Evolutionary conservation across 1,140 invertebrate species (phyloP).

Genomic region (Augochlora pura): DNA sequence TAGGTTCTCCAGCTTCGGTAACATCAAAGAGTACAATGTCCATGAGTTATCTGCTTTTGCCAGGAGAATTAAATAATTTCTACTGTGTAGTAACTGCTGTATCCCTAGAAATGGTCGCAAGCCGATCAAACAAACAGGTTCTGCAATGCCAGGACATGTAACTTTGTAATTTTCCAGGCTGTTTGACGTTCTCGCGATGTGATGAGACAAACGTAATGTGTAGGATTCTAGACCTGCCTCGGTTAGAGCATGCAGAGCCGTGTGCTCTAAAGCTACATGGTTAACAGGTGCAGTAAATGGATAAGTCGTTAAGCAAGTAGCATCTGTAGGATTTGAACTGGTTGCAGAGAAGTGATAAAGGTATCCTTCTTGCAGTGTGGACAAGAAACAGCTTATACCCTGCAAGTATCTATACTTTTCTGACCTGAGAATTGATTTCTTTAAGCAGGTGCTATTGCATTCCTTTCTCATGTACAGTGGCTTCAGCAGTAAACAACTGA

Average conservation of each 20-base stretch:
- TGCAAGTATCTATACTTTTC: slow-evolving; percentile 73
- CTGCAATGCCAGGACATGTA: slow-evolving; percentile 82
- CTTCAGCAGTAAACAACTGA: slow-evolving; percentile 73
- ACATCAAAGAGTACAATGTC: slow-evolving; percentile 85
- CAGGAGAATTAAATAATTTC: slow-evolving; percentile 84
- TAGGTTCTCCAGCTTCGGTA: slow-evolving; percentile 83
- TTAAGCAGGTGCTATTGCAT: slow-evolving; percentile 61
- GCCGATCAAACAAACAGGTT: slow-evolving; percentile 87
- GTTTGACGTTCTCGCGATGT: slow-evolving; percentile 74
- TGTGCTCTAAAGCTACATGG: slow-evolving; percentile 84
- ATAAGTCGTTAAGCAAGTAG: slow-evolving; percentile 79
- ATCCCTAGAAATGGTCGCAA: slow-evolving; percentile 87
- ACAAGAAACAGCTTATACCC: slow-evolving; percentile 79
- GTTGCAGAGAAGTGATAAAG: slow-evolving; percentile 81
- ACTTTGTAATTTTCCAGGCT: slow-evolving; percentile 67
- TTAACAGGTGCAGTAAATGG: slow-evolving; percentile 87
- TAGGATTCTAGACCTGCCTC: slow-evolving; percentile 90
- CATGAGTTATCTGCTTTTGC: slow-evolving; percentile 84
- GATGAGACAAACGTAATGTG: slow-evolving; percentile 85
- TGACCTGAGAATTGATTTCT: slow-evolving; percentile 75
- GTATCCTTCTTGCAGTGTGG: slow-evolving; percentile 82
- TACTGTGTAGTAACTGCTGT: slow-evolving; percentile 83
- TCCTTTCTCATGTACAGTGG: slow-evolving; percentile 75
- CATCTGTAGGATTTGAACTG: slow-evolving; percentile 56
- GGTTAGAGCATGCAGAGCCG: slow-evolving; percentile 88